Percentiles rank a stretch among this genome's conserved stretches.
Evolutionary conservation across 2,113 vertebrate genomes (phyloP).

Genomic region (Spea multiplicata): DNA sequence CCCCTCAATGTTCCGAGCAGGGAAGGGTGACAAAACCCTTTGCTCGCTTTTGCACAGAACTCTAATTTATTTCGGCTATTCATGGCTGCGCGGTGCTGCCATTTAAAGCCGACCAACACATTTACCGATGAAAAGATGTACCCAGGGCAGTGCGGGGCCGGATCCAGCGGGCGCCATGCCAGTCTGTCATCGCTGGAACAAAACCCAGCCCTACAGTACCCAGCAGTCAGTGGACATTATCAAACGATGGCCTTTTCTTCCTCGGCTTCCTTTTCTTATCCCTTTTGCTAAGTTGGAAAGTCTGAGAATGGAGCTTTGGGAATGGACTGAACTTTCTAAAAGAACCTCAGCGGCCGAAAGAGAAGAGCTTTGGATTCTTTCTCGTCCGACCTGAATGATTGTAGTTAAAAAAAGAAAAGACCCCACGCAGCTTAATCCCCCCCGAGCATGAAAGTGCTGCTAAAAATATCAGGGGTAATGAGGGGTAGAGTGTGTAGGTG

Average conservation of each 20-base stretch:
- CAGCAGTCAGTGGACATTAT: constrained; percentile 36
- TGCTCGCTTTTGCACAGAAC: constrained; percentile 34
- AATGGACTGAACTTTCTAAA: constrained; percentile 11
- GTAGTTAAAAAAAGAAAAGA: not conserved
- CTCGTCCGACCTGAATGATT: not conserved
- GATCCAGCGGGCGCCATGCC: constrained; percentile 28
- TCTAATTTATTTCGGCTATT: constrained; percentile 43
- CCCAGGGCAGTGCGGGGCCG: constrained; percentile 22
- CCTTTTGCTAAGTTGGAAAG: constrained; percentile 26
- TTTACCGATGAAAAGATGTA: constrained; percentile 40
- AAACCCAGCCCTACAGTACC: constrained; percentile 40
- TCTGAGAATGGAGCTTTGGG: constrained; percentile 21
- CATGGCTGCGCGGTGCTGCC: constrained; percentile 39
- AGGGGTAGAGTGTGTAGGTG: not conserved
- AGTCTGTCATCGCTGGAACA: constrained; percentile 29
- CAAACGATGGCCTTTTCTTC: constrained; percentile 32
- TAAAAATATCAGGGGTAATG: not conserved
- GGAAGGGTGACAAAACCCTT: constrained; percentile 34
- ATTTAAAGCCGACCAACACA: constrained; percentile 34
- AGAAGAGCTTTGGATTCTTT: not conserved
- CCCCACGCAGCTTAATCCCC: constrained; percentile 15
- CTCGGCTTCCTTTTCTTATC: constrained; percentile 14
- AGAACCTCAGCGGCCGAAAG: not conserved
- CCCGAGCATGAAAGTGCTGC: not conserved
- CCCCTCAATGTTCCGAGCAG: constrained; percentile 31